Evolutionary conservation across 2,113 vertebrate genomes (phyloP).

Genomic region (Rhinolophus ferrumequinum): DNA sequence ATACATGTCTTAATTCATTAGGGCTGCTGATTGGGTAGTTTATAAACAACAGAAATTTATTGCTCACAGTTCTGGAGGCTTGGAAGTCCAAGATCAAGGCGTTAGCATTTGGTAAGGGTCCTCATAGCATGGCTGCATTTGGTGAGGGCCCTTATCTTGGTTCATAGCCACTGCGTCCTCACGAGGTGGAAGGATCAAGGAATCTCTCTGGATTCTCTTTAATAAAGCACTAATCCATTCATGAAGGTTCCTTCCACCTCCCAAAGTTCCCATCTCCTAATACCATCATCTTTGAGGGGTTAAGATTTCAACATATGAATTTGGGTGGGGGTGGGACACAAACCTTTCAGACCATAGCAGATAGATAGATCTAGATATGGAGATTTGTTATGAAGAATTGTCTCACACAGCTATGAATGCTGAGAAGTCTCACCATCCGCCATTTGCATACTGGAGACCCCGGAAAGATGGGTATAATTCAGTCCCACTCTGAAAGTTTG

Average conservation of each 20-base stretch:
- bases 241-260: neutral
- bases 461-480: neutral
- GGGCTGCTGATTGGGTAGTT: neutral
- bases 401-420: neutral
- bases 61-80: neutral
- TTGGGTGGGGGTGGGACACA: neutral
- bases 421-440: neutral
- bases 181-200: neutral
- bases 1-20: neutral
- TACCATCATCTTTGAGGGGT: no score
- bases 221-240: neutral
- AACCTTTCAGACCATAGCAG: neutral
- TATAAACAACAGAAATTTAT: neutral
- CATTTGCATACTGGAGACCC: no score
- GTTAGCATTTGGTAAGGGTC: neutral
- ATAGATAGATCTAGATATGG: neutral
- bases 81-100: neutral
- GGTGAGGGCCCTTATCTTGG: neutral
- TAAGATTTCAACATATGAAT: no score
- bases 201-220: neutral
- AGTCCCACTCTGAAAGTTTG: neutral
- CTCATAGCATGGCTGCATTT: neutral
- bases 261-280: neutral
- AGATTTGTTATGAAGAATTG: neutral
- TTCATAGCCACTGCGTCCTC: neutral